These are phyloP conservation scores for Rhinichthys klamathensis DNA, from an alignment of 2,113 vertebrate species.

Conservation along the genomic window DNA sequence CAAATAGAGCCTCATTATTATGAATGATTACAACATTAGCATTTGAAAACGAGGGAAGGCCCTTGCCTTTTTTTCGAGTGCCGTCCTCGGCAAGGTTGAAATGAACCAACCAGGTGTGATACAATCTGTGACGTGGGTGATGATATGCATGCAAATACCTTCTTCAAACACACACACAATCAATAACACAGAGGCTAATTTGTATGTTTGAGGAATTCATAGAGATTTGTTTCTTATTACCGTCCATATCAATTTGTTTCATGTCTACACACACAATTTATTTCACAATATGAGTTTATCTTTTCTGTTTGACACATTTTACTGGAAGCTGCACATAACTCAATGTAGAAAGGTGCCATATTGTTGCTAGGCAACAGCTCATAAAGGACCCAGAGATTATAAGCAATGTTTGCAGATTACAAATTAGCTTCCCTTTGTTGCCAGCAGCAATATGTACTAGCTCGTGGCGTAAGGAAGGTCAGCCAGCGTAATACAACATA, in stretches of 20 bases:
- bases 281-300: slow-evolving; percentile 41
- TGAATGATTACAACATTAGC: slow-evolving; percentile 25
- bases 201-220: slow-evolving; percentile 27
- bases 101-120: slow-evolving; percentile 10
- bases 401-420: slow-evolving; percentile 59
- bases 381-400: slow-evolving; percentile 56
- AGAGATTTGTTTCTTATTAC: slow-evolving; percentile 40
- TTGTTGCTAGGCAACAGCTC: slow-evolving; percentile 58
- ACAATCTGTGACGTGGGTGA: slow-evolving; percentile 9
- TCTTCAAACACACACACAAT: slow-evolving; percentile 34
- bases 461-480: slow-evolving; percentile 17
- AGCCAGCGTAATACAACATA: slow-evolving; percentile 6
- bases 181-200: slow-evolving; percentile 32
- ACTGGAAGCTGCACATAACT: slow-evolving; percentile 52
- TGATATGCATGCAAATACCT: slow-evolving; percentile 13
- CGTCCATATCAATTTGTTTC: slow-evolving; percentile 17
- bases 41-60: slow-evolving; percentile 2
- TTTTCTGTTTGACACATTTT: slow-evolving; percentile 54
- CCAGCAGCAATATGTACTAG: slow-evolving; percentile 40
- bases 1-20: slow-evolving; percentile 8
- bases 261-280: slow-evolving; percentile 35
- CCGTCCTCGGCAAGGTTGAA: background rate
- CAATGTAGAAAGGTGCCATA: slow-evolving; percentile 52
- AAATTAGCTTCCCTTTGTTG: slow-evolving; percentile 53
- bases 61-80: background rate